Percentiles rank a stretch among this genome's conserved stretches.
phyloP scores from a whole-genome alignment of 2,113 vertebrate genomes.

The Larimichthys crocea region DNA sequence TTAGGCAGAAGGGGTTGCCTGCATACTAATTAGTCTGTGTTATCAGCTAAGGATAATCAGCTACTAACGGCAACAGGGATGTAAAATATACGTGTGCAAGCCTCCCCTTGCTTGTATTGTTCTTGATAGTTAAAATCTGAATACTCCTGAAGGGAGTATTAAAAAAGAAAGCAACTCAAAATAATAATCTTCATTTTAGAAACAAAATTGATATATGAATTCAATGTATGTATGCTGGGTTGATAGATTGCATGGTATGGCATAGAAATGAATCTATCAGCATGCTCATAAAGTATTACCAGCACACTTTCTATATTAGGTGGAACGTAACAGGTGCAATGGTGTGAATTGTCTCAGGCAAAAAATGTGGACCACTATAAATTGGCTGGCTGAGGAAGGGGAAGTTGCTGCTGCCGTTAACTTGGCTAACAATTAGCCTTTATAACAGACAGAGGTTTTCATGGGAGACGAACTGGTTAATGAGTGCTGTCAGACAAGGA shows the following conservation, averaged over 20 bases:
- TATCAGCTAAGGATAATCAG: background rate
- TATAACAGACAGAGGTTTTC: constrained; percentile 88
- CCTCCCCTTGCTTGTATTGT: background rate
- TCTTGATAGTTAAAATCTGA: too few species aligned
- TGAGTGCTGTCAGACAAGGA: constrained; percentile 83
- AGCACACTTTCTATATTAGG: constrained; percentile 28
- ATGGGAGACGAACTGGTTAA: constrained; percentile 92
- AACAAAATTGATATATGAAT: background rate
- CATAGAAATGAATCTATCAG: constrained; percentile 34
- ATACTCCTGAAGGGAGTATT: too few species aligned
- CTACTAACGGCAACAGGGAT: background rate
- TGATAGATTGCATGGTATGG: constrained; percentile 23
- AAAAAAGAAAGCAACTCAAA: background rate
- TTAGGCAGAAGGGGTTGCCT: background rate
- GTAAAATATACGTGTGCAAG: background rate
- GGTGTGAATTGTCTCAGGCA: constrained; percentile 50
- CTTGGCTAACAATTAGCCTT: constrained; percentile 87
- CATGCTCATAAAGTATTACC: constrained; percentile 27
- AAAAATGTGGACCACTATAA: constrained; percentile 40
- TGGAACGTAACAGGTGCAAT: constrained; percentile 52
- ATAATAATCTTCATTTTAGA: background rate
- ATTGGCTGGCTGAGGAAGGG: constrained; percentile 40
- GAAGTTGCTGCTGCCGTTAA: constrained; percentile 66
- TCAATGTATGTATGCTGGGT: background rate
- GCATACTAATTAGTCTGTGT: background rate